Percentiles rank a stretch among this genome's conserved stretches.
Evolutionary conservation across 2,888 invertebrate species (phyloP).

Genomic region (Tyria jacobaeae): DNA sequence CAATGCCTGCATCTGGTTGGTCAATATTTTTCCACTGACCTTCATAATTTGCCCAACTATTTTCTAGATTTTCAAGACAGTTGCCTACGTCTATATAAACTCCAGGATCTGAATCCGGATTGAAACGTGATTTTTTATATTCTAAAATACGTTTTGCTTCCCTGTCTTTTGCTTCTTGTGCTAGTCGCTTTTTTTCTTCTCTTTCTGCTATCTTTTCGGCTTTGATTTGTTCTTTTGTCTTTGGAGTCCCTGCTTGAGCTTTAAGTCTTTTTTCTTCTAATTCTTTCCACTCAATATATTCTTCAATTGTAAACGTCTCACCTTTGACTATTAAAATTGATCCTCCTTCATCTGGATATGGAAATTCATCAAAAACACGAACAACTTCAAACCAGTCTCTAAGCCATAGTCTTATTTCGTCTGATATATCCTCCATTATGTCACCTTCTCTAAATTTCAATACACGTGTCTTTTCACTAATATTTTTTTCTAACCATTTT

Average conservation of each 20-base stretch:
- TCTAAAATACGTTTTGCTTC: slow-evolving; percentile 76
- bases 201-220: slow-evolving; percentile 72
- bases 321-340: slow-evolving; percentile 86
- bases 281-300: slow-evolving; percentile 81
- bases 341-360: slow-evolving; percentile 91
- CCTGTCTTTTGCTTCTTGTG: slow-evolving; percentile 64
- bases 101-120: slow-evolving; percentile 79
- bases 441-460: slow-evolving; percentile 83
- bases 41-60: slow-evolving; percentile 69
- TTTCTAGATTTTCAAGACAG: slow-evolving; percentile 53
- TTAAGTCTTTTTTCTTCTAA: slow-evolving; percentile 71
- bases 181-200: slow-evolving; percentile 74
- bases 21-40: slow-evolving; percentile 74
- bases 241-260: slow-evolving; percentile 66
- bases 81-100: slow-evolving; percentile 65
- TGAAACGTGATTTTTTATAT: slow-evolving; percentile 79
- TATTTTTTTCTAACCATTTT: slow-evolving; percentile 73
- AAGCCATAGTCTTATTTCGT: slow-evolving; percentile 92
- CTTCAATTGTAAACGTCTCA: slow-evolving; percentile 87
- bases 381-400: slow-evolving; percentile 86
- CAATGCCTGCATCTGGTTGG: slow-evolving; percentile 77
- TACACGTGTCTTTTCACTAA: slow-evolving; percentile 82
- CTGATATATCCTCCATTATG: slow-evolving; percentile 91
- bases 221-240: slow-evolving; percentile 80
- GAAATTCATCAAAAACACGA: slow-evolving; percentile 90